Evolutionary conservation across 2,113 vertebrate species (phyloP), one percentile per base, ranked within the genome.

Genomic region (Periophthalmus modestus): DNA sequence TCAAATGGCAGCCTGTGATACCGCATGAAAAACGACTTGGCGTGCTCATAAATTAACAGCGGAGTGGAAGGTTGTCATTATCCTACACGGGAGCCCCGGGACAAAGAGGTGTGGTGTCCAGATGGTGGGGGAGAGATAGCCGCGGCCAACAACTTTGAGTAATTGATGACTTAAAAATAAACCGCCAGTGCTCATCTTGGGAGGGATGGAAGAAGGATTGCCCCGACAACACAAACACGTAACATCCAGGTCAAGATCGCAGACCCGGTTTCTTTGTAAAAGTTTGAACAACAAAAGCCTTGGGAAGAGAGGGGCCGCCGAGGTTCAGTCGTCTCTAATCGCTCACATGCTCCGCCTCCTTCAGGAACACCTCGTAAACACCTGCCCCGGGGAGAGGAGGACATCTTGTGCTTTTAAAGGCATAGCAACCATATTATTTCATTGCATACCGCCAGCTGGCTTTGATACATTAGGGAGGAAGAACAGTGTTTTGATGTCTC

Each of bases 101-200:
- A 95, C 95, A 95, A 69, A 77, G 93, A 95, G 95, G 96, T 94
- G 95, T 94, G 95, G 94, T 93, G 92, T 93, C 94, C 95, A 96
- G 95, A 96, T 96, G 95, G 95, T 92, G 90, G 92, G 91, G 94
- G 91, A 93, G 80, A 96, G 95, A 95, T 95, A 94, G 94, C 91
- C 90, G 90, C 90, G 94, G 90, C 93, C 91, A 95, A 94, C 91
- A 95, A 94, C 92, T 95, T 95, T 95, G 95, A 96, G 95, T 95
- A 96, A 97, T 94, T 94, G 95, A 96, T 96, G 95, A 95, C 94
- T 97, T 95, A 94, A 95, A 95, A 95, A 96, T 94, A 95, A 95
- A 95, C 93, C 90, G 16, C 93, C 90, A 91, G 92, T 91, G 91
- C 92, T 95, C 94, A 94, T 90, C 73, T 92, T 87, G 87, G 91